Percentiles rank a stretch among this genome's conserved stretches.
Conservation (phyloP, 2,888 invertebrate species). For the Brachyptera risi region DNA sequence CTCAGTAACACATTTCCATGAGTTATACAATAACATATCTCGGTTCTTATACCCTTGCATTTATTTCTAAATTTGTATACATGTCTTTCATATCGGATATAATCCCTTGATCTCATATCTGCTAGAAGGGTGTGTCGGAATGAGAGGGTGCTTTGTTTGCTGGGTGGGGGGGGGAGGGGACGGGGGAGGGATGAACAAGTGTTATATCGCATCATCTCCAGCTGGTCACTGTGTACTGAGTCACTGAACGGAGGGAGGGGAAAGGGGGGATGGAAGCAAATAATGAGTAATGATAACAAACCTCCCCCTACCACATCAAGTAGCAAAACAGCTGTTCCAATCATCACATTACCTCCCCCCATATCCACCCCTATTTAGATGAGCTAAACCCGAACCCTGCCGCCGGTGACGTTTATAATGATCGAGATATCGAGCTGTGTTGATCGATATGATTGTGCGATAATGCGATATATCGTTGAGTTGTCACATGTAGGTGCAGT, state of each 20-base stretch:
- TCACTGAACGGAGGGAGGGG: neutral
- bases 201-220: neutral
- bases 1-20: too few species aligned
- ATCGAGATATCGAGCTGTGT: too few species aligned
- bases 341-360: neutral
- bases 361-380: neutral
- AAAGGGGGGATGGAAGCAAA: neutral
- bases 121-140: too few species aligned
- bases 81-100: too few species aligned
- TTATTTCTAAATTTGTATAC: too few species aligned
- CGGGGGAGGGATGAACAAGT: neutral
- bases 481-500: too few species aligned
- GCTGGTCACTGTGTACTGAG: constrained; percentile 2
- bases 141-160: neutral
- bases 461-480: too few species aligned
- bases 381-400: neutral
- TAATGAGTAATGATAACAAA: constrained; percentile 5
- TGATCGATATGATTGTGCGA: too few species aligned
- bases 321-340: neutral
- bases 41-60: too few species aligned
- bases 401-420: too few species aligned
- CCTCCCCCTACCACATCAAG: neutral
- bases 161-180: neutral
- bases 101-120: too few species aligned
- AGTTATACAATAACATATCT: too few species aligned